phyloP scores from a whole-genome alignment of 2,888 invertebrate genomes.

The Aricia artaxerxes region DNA sequence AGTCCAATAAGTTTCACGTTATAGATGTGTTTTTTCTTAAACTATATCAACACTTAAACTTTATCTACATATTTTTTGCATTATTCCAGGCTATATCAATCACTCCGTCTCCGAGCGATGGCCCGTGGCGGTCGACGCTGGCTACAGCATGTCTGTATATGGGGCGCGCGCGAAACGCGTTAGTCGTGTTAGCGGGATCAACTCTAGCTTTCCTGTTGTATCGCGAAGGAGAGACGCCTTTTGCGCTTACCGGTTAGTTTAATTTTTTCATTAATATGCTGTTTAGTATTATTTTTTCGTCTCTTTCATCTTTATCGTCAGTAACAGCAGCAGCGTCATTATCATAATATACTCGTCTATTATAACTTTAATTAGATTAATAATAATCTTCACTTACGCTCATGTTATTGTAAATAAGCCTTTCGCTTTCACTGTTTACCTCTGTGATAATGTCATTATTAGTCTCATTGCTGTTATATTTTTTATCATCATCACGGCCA shows the following conservation, averaged over 20 bases:
- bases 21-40: background rate
- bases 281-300: no score
- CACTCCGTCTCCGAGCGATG: conserved; percentile 31
- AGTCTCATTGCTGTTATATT: no score
- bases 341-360: no score
- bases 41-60: background rate
- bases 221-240: conserved; percentile 78
- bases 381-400: no score
- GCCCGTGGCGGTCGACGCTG: conserved; percentile 37
- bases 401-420: no score
- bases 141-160: conserved; percentile 55
- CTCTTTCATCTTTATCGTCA: no score
- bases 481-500: no score
- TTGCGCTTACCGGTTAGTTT: conserved; percentile 83
- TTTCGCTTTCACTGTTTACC: no score
- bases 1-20: no score
- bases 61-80: background rate
- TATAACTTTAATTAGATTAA: no score
- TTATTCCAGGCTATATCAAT: conserved; percentile 18
- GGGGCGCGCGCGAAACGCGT: conserved; percentile 87
- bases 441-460: no score
- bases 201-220: conserved; percentile 77
- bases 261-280: conserved; percentile 41
- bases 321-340: no score
- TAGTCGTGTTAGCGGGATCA: conserved; percentile 86